Evolutionary conservation across 2,888 invertebrate species (phyloP), one percentile per base, ranked within the genome.

Genomic region (Cactoblastis cactorum): DNA sequence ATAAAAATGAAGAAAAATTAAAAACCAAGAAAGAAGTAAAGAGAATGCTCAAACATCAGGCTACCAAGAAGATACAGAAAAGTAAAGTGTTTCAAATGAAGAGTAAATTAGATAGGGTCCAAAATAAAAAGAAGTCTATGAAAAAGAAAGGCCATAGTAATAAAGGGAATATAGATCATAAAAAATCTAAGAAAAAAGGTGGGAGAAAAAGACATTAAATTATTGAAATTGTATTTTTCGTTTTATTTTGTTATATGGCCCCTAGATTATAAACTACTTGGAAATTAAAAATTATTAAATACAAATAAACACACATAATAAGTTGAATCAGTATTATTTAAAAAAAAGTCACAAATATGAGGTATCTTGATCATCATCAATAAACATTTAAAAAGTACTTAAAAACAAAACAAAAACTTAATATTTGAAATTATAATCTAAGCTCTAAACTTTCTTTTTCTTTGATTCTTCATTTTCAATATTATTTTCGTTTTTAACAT

Each of bases 31-130:
- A 93, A 73, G 94, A 95, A 63, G 78, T 96, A 1, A 94, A 95
- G 65, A 93, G 89, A 62, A 82, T 92, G 55, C 86, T 95, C 6
- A 94, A 94, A 65, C 92, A 92, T 57, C 92, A 94, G 71, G 94
- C 95, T 0, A 90, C 94, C 0, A 93, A 94, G 64, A 93, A 93
- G 70, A 90, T 95, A 12, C 92, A 95, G 67, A 94, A 94, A 59
- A 96, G 95, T 69, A 95, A 94, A 90, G 91, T 92, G 0, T 95
- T 94, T 66, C 93, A 94, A 83, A 91, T 91, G 80, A 95, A 96
- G 69, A 93, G 92, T 61, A 93, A 92, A 72, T 67, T 95, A 19
- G 95, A 95, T 54, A 91, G 92, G 57, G 83, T 91, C 46, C 92
- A 92, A 59, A 95, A 95, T 69, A 93, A 91, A 62, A 95, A 94